Percentiles rank a stretch among this genome's conserved stretches.
Conservation (phyloP, 2,797 vertebrate species). For the Pogoniulus pusillus region DNA sequence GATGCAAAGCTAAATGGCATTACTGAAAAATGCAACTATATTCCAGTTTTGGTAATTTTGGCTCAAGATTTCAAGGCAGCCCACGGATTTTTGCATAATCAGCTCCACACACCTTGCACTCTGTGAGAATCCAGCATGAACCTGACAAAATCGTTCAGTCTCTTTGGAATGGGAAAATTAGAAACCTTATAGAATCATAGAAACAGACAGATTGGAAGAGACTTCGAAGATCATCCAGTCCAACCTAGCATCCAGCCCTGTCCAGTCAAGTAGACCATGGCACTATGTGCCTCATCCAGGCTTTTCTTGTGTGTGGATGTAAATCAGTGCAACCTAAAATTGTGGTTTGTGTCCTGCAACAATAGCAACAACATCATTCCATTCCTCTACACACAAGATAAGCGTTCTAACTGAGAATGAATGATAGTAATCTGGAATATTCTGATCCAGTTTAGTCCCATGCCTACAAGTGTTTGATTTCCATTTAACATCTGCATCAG, state of each 20-base stretch:
- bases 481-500: background rate
- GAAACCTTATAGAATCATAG: background rate
- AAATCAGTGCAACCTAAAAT: background rate
- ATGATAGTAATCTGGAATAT: background rate
- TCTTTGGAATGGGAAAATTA: background rate
- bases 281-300: no score
- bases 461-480: conserved; percentile 24
- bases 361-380: background rate
- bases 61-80: background rate
- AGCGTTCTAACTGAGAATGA: background rate
- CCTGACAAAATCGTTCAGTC: background rate
- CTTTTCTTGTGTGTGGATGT: no score
- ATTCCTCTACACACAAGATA: background rate
- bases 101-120: background rate
- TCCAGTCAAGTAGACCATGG: no score
- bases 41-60: background rate
- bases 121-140: background rate
- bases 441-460: conserved; percentile 6
- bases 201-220: no score
- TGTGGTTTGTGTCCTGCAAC: background rate
- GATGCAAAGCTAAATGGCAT: background rate
- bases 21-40: background rate
- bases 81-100: background rate
- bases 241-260: no score
- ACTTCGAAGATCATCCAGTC: no score